Evolutionary conservation across 2,113 vertebrate genomes (phyloP), one percentile per base, ranked within the genome.

Genomic region (Colaptes auratus): DNA sequence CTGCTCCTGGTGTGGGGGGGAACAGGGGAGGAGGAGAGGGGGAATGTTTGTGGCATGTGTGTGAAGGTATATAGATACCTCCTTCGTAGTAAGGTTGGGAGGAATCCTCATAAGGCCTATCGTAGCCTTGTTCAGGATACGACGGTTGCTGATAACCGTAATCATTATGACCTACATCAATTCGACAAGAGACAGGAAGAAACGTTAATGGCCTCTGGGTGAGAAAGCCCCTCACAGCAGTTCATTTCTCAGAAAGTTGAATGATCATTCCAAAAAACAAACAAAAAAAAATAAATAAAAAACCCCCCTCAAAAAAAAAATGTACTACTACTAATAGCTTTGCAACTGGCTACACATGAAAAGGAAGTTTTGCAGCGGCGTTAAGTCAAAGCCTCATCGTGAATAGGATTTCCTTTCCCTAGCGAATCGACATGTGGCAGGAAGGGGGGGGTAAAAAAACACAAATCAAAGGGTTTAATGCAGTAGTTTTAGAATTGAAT

Each of bases 161-260:
- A 98, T 98, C 98, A 98, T 98, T 98, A 98, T 98, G 98, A 98
- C 98, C 98, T 98, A 98, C 98, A 98, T 98, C 98, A 98, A 98
- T 98, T 98, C 98, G 98, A 98, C 98, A 98, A 98, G 98, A 98
- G 98, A 98, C 98, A 98, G 98, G 98, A 98, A 98, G 98, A 98
- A 98, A 98, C 93, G 98, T 98, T 98, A 98, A 98, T 98, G 97
- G 98, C 97, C 98, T 98, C 98, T 98, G 97, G 97, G 97, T 97
- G 97, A 98, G 98, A 98, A 97, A 98, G 97, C 94, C 97, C 66
- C 98, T 98, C 97, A 93, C 94, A 97, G 94, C 97, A 97, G 73
- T 98, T 97, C 94, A 98, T 97, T 97, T 98, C 97, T 97, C 96
- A 97, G 97, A 98, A 98, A 97, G 39, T 39, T 39, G 39, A 39